Percentiles rank a stretch among this genome's conserved stretches.
Conservation (phyloP, 1,140 invertebrate genomes). For the Conus betulinus region DNA sequence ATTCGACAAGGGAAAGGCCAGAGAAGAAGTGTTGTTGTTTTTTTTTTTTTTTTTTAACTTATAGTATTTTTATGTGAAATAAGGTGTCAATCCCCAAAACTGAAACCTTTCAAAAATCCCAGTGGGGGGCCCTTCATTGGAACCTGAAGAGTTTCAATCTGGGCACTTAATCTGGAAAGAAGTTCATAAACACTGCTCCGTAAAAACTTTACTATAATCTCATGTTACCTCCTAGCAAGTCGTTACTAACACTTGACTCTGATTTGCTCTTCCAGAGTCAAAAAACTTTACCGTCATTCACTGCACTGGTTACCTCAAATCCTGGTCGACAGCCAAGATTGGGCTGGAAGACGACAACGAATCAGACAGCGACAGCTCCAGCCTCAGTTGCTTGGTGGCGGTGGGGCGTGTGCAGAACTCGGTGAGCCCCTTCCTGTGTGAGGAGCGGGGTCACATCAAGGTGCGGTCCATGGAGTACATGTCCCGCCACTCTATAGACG, state of each 20-base stretch:
- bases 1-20: too few species aligned
- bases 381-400: slow-evolving; percentile 87
- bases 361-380: slow-evolving; percentile 85
- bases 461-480: slow-evolving; percentile 82
- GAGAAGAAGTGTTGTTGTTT: too few species aligned
- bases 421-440: slow-evolving; percentile 56
- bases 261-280: slow-evolving; percentile 78
- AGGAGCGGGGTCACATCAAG: slow-evolving; percentile 50
- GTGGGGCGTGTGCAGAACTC: slow-evolving; percentile 81
- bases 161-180: too few species aligned
- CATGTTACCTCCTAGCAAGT: background rate
- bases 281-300: slow-evolving; percentile 87
- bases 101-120: too few species aligned
- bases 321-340: slow-evolving; percentile 89
- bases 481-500: slow-evolving; percentile 79
- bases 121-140: too few species aligned
- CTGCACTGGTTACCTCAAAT: slow-evolving; percentile 94
- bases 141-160: too few species aligned
- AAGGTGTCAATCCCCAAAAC: too few species aligned
- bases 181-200: background rate
- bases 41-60: too few species aligned
- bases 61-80: too few species aligned
- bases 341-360: slow-evolving; percentile 79
- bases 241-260: background rate
- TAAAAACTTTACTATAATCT: too few species aligned